These are phyloP conservation scores for Apis florea DNA, from an alignment of 1,140 invertebrate genomes.

Conservation along the genomic window DNA sequence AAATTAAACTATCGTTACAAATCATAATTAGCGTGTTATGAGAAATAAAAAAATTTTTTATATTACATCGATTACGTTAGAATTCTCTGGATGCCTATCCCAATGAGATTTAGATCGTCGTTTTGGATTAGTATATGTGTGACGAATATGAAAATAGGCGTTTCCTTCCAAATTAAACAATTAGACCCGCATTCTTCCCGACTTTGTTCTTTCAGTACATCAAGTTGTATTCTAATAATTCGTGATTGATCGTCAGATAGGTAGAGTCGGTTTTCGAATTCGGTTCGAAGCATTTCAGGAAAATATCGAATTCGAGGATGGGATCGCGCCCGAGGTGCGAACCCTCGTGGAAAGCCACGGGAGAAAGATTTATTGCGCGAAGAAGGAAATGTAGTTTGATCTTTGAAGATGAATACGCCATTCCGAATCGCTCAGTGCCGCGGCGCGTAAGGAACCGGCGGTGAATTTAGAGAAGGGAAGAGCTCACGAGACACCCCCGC, in stretches of 20 bases:
- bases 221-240: too few species aligned
- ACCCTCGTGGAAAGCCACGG: background rate
- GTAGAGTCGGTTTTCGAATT: background rate
- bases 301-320: background rate
- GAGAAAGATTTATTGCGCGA: constrained; percentile 45
- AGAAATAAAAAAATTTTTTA: too few species aligned
- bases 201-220: too few species aligned
- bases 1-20: too few species aligned
- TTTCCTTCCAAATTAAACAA: too few species aligned
- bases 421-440: constrained; percentile 34
- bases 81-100: too few species aligned
- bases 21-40: too few species aligned
- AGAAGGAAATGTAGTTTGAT: constrained; percentile 53
- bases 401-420: constrained; percentile 48
- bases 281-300: background rate
- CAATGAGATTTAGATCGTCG: too few species aligned
- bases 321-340: background rate
- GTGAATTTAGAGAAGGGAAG: constrained; percentile 51
- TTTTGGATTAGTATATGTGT: too few species aligned
- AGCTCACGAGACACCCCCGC: constrained; percentile 43
- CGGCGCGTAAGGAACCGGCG: constrained; percentile 25
- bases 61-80: too few species aligned
- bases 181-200: too few species aligned
- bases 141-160: too few species aligned
- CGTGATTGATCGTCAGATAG: background rate